Percentiles rank a stretch among this genome's conserved stretches.
phyloP scores from a whole-genome alignment of 2,797 vertebrate species.

The Gallinago stenura region DNA sequence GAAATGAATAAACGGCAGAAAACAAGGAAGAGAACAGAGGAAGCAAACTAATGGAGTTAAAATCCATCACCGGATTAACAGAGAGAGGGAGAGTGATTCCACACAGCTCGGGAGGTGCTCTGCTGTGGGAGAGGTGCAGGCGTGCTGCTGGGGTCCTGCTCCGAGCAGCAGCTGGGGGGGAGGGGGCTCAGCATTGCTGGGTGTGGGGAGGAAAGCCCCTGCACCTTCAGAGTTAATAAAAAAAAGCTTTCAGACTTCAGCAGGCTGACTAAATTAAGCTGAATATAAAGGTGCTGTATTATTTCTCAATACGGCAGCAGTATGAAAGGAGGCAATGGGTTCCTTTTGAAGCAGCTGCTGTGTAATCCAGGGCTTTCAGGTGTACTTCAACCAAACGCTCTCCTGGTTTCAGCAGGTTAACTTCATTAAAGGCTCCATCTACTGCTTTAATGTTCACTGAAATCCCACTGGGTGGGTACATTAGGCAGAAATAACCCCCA shows the following conservation, averaged over 20 bases:
- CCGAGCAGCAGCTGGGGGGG: rapidly evolving
- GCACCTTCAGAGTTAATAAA: slow-evolving; percentile 42
- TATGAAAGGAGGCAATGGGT: slow-evolving; percentile 70
- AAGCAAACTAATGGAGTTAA: slow-evolving; percentile 40
- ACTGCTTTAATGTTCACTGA: slow-evolving; percentile 77
- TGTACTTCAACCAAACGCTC: slow-evolving; percentile 69
- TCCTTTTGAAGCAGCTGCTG: slow-evolving; percentile 78
- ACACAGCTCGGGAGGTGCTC: neutral
- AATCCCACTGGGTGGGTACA: slow-evolving; percentile 63
- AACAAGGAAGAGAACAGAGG: neutral
- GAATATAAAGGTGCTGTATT: slow-evolving; percentile 75
- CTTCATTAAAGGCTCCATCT: slow-evolving; percentile 80
- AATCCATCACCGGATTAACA: neutral
- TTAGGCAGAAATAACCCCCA: slow-evolving; percentile 70
- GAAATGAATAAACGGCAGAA: neutral
- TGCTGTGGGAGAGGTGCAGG: neutral
- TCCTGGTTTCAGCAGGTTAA: slow-evolving; percentile 80
- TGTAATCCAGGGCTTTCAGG: slow-evolving; percentile 80
- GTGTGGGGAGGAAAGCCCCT: neutral
- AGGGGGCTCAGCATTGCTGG: neutral
- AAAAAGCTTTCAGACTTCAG: slow-evolving; percentile 71
- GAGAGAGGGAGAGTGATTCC: neutral
- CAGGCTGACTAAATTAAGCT: slow-evolving; percentile 69
- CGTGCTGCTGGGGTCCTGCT: neutral
- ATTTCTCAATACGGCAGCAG: slow-evolving; percentile 68